Evolutionary conservation across 2,888 invertebrate species (phyloP), one percentile per base, ranked within the genome.

Genomic region (Ectemnius continuus): DNA sequence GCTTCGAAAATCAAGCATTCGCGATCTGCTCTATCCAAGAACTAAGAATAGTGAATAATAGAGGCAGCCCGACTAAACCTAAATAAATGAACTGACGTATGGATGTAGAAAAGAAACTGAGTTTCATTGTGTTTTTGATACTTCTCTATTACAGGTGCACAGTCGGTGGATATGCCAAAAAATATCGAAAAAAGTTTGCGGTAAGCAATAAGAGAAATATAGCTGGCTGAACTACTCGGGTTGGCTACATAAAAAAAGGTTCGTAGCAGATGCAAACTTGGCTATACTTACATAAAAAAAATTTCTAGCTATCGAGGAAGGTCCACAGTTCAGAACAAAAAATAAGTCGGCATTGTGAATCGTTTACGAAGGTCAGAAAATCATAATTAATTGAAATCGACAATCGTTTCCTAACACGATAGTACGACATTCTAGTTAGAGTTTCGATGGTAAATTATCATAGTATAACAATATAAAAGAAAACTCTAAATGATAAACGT

Each of bases 271-370:
- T 52, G 52, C 52, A 52, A 52, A 52, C 52, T 16, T 52, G 52
- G 52, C 52, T 14, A 16, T 52, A 52, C 52, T 52, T 52, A 52
- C 52, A 52, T 52, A 52, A 52, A 52, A 52, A 52, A 52, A 52
- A 52, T 52, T 52, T 52, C 52, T 52, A 52, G 52, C 52, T 52
- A 52, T 52, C 52, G 52, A 52, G 52, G 52, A 52, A 52, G 52
- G 52, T 52, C 52, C 52, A 52, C 52, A 52, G 52, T 52, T 52
- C 52, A 52, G 52, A 52, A 52, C 52, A 52, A 52, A 52, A 52
- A 52, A 52, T 52, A 52, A 52, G 52, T 52, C 52, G 52, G 52
- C 52, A 52, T 52, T 13, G 52, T 52, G 52, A 52, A 52, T 52
- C 52, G 16, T 52, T 52, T 52, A 52, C 52, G 52, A 52, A 52